Percentiles rank a stretch among this genome's conserved stretches.
Evolutionary conservation across 2,888 invertebrate species (phyloP).

Genomic region (Drosophila paranaensis): DNA sequence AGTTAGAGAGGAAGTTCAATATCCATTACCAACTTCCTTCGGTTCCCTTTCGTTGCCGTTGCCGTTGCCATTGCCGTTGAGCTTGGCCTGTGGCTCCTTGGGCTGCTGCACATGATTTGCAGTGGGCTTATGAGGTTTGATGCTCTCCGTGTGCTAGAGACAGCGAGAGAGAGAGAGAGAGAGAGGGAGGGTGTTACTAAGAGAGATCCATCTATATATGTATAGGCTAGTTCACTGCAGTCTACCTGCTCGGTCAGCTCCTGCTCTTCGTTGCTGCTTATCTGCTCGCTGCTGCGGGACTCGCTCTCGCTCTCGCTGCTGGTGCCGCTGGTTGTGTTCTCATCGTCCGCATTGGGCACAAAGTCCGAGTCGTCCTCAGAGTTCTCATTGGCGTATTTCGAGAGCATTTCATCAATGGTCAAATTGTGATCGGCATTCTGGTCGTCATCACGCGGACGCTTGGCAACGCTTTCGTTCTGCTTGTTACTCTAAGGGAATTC

Average conservation of each 20-base stretch:
- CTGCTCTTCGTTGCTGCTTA: conserved; percentile 44
- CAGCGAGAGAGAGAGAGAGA: background rate
- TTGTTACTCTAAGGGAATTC: conserved; percentile 11
- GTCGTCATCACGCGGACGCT: conserved; percentile 66
- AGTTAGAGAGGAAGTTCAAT: conserved; percentile 52
- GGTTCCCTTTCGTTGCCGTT: conserved; percentile 33
- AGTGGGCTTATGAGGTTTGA: background rate
- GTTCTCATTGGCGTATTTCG: conserved; percentile 75
- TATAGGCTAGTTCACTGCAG: too few relatives aligned
- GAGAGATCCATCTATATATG: background rate
- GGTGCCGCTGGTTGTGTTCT: conserved; percentile 26
- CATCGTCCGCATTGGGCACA: conserved; percentile 67
- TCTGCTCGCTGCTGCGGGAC: conserved; percentile 45
- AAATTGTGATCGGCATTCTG: conserved; percentile 57
- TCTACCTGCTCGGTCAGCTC: conserved; percentile 40
- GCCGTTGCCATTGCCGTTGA: conserved; percentile 41
- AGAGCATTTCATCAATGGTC: conserved; percentile 74
- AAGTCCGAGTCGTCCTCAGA: conserved; percentile 82
- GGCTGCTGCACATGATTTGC: conserved; percentile 25
- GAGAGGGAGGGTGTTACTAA: background rate
- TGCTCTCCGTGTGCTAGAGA: conserved; percentile 13
- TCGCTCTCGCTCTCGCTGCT: conserved; percentile 41
- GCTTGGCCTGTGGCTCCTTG: conserved; percentile 28
- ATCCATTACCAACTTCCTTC: conserved; percentile 79
- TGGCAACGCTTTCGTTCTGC: conserved; percentile 36